phyloP scores from a whole-genome alignment of 1,140 invertebrate genomes.

The Tetranychus cinnabarinus region DNA sequence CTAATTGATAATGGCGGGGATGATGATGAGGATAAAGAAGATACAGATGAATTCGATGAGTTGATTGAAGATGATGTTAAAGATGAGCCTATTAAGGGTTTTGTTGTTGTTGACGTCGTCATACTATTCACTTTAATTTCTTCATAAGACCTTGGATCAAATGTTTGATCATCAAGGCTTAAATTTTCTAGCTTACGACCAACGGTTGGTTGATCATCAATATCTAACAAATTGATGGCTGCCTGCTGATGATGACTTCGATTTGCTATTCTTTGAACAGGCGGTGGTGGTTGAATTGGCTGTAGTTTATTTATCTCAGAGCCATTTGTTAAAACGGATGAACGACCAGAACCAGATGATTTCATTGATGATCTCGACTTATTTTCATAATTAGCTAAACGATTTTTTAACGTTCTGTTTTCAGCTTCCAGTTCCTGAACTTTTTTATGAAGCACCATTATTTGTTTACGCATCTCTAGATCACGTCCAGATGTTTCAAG shows the following conservation, averaged over 20 bases:
- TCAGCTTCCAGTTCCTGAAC: slow-evolving; percentile 44
- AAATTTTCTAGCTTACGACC: slow-evolving; percentile 57
- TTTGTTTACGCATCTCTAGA: slow-evolving; percentile 40
- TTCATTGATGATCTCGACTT: neutral
- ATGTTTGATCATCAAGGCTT: slow-evolving; percentile 45
- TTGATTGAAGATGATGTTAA: neutral
- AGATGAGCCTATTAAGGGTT: neutral
- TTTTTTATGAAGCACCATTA: slow-evolving; percentile 42
- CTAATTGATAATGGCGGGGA: neutral
- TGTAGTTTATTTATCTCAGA: neutral
- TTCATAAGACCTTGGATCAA: slow-evolving; percentile 47
- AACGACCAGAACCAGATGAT: neutral
- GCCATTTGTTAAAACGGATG: neutral
- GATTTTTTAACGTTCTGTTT: slow-evolving; percentile 38
- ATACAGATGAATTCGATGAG: neutral
- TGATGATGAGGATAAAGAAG: neutral
- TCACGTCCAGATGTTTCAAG: slow-evolving; percentile 50
- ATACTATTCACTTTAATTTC: slow-evolving; percentile 12
- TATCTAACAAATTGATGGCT: slow-evolving; percentile 10
- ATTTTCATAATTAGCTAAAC: slow-evolving; percentile 21
- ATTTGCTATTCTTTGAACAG: neutral
- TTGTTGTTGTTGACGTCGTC: neutral
- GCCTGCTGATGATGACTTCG: slow-evolving; percentile 11
- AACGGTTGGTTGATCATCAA: slow-evolving; percentile 27
- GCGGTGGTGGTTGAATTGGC: slow-evolving; percentile 16